Conservation (phyloP, 1,140 invertebrate genomes). For the Atta cephalotes region DNA sequence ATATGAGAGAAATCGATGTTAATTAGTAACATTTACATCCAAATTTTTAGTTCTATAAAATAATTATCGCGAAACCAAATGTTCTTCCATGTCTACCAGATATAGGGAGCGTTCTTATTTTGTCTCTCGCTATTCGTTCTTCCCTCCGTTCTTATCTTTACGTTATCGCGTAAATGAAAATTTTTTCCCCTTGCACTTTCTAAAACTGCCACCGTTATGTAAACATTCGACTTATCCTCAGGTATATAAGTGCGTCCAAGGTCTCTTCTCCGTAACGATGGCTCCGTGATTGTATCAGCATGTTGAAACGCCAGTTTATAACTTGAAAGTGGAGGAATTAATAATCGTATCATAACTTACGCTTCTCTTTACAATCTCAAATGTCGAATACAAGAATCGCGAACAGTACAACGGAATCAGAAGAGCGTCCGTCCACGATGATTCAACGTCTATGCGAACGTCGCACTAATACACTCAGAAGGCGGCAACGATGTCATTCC, state of each 20-base stretch:
- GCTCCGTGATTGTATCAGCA: constrained; percentile 7
- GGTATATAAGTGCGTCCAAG: constrained; percentile 38
- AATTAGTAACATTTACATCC: neutral
- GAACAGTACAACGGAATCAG: neutral
- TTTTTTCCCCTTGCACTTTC: constrained; percentile 31
- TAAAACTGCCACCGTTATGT: constrained; percentile 45
- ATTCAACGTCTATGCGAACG: neutral
- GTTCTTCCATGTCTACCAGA: neutral
- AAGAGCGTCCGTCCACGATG: neutral
- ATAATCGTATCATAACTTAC: constrained; percentile 5
- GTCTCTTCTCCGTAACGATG: constrained; percentile 32
- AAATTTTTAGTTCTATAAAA: neutral
- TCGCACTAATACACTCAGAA: too few species aligned
- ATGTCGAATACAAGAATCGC: neutral
- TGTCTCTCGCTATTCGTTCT: neutral
- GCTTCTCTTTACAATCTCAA: neutral
- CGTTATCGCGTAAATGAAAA: neutral
- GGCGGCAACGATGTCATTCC: neutral
- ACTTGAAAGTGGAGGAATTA: constrained; percentile 7
- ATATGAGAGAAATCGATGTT: constrained; percentile 9
- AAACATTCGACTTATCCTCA: constrained; percentile 39
- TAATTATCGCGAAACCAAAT: neutral
- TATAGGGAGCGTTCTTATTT: neutral
- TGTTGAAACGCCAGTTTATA: constrained; percentile 18
- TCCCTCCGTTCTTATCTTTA: neutral